phyloP scores from a whole-genome alignment of 2,113 vertebrate species.

The Garra rufa region DNA sequence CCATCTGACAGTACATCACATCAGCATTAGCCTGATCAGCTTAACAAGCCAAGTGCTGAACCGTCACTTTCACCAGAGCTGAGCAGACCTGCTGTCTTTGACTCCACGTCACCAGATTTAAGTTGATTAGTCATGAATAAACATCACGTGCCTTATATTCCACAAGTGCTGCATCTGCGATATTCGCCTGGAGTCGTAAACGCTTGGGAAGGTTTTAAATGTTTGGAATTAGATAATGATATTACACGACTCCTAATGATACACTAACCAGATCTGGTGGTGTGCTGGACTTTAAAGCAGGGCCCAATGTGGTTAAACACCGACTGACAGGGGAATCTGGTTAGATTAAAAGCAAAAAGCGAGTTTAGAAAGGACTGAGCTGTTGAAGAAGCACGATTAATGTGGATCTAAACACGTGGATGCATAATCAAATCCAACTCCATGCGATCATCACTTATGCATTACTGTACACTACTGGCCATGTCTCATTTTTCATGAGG shows the following conservation, averaged over 20 bases:
- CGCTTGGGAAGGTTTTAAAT: neutral
- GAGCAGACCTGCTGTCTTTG: neutral
- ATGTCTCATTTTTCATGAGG: neutral
- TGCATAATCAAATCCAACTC: slow-evolving; percentile 31
- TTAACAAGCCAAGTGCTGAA: slow-evolving; percentile 38
- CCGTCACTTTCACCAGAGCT: neutral
- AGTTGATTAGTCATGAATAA: no score
- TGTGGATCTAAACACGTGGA: slow-evolving; percentile 1
- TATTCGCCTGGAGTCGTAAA: neutral
- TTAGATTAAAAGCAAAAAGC: slow-evolving; percentile 41
- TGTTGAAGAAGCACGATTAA: slow-evolving; percentile 19
- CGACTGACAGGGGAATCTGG: neutral
- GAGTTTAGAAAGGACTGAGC: neutral
- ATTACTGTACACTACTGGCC: neutral
- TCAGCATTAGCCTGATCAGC: slow-evolving; percentile 1
- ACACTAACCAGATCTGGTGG: neutral
- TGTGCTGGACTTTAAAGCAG: neutral
- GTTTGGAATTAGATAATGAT: neutral
- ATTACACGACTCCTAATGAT: neutral
- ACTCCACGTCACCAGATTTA: neutral
- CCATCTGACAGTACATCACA: slow-evolving; percentile 48
- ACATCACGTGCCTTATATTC: neutral
- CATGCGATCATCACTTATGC: slow-evolving; percentile 31
- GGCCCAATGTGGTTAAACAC: neutral
- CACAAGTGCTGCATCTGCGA: neutral